Base-by-base conservation (phyloP, 1,140 invertebrate species). In the Helicoverpa armigera region DNA sequence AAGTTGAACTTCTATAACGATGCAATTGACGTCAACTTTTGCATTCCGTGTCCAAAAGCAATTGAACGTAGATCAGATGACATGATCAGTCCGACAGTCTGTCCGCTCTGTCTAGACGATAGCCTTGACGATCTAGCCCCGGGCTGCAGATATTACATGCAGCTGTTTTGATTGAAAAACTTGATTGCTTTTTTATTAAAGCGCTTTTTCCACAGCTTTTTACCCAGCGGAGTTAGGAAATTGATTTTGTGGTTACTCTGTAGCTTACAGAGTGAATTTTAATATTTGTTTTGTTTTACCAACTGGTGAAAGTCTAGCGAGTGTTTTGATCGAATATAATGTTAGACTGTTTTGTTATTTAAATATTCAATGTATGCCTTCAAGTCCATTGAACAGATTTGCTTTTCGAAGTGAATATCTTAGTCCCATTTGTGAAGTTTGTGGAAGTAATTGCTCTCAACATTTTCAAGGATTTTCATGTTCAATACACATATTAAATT, bases 101-200 rank as follows among this genome's bases (percentile, higher is more conserved):
- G 67, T 70, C 50, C 67, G 13, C 18, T 9, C 11, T n/a, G 63
- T 67, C 63, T 67, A 67, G 63, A 11, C 63, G 31, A 67, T 67
- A 67, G 35, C 63, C 63, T 67, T 43, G 35, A 18, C 63, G 43
- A 67, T 11, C 35, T 50, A 16, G 67, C 67, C 23, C 23, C 11
- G 13, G 13, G 50, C n/a, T 54, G 13, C 60, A 63, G 74, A 77
- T 77, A 77, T 77, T 77, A 65, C 75, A 65, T 77, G 75, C 75
- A 65, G 61, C 75, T n/a, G 50, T 65, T 29, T 65, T 65, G 60
- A 75, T 75, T 70, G 67, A 70, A 70, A 70, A 70, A 70, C 67
- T 70, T 53, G 50, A 70, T 70, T 70, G 67, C 67, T 70, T 70
- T 70, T 70, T 70, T 70, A 70, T 70, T 7, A 70, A 70, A 70